Conservation (phyloP, 2,797 vertebrate genomes). For the Limosa lapponica region DNA sequence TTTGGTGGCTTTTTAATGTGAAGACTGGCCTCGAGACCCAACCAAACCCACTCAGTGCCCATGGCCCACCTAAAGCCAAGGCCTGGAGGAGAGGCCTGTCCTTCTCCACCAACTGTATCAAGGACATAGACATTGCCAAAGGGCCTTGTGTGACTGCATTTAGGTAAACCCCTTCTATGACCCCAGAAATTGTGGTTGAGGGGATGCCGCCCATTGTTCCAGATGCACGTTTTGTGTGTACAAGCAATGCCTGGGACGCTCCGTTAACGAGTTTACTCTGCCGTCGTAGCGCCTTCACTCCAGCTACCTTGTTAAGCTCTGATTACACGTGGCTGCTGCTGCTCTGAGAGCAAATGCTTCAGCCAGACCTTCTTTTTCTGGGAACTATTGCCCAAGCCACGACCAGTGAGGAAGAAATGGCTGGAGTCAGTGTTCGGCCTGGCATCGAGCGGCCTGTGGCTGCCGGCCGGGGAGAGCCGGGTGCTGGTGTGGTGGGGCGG, state of each 20-base stretch:
- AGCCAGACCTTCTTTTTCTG: background rate
- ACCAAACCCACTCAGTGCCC: background rate
- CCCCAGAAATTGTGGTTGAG: background rate
- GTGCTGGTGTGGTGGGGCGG: accelerated
- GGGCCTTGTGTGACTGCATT: background rate
- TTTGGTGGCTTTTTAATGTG: background rate
- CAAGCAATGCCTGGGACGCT: background rate
- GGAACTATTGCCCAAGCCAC: background rate
- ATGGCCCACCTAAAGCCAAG: accelerated
- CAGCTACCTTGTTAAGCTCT: background rate
- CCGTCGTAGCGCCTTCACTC: accelerated
- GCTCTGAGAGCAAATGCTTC: background rate
- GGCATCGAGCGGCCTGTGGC: accelerated
- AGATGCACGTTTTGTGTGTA: background rate
- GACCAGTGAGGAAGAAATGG: accelerated
- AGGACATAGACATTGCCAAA: background rate
- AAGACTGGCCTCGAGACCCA: background rate
- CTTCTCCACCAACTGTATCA: background rate
- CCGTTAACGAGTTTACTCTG: accelerated
- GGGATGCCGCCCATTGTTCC: background rate
- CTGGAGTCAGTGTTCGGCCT: background rate
- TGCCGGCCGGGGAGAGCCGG: accelerated
- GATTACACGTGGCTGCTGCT: background rate
- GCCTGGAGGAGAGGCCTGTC: background rate
- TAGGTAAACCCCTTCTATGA: background rate